Evolutionary conservation across 2,888 invertebrate species (phyloP).

Genomic region (Vanessa cardui): DNA sequence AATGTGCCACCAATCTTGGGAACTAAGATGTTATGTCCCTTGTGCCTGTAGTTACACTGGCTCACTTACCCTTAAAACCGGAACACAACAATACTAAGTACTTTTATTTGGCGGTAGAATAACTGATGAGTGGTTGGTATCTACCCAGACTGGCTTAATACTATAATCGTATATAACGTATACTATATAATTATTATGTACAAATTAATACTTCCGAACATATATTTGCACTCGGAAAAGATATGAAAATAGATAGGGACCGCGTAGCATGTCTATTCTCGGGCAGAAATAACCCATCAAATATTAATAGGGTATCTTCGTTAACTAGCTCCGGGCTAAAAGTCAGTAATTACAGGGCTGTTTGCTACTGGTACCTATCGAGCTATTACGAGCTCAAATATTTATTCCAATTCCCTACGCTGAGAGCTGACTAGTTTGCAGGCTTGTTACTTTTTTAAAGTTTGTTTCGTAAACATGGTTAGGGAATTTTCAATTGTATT

Average conservation of each 20-base stretch:
- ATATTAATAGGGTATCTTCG: conserved; percentile 35
- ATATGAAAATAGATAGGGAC: conserved; percentile 1
- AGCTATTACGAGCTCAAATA: conserved; percentile 38
- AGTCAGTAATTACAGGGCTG: conserved; percentile 28
- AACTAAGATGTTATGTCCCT: too few species aligned
- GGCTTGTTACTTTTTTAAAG: conserved; percentile 4
- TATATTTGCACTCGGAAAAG: not conserved
- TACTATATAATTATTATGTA: too few species aligned
- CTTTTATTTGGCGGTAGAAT: too few species aligned
- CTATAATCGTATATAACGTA: too few species aligned
- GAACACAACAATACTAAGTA: too few species aligned
- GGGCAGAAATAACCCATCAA: conserved; percentile 35
- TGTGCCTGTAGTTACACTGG: too few species aligned
- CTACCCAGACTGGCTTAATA: too few species aligned
- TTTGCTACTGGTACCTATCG: conserved; percentile 11
- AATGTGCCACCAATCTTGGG: too few species aligned
- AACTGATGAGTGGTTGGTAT: too few species aligned
- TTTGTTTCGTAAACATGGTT: conserved; percentile 7
- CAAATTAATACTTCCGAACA: not conserved
- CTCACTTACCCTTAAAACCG: too few species aligned
- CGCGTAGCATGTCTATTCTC: conserved; percentile 6
- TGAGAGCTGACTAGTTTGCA: conserved; percentile 1
- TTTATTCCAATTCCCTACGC: conserved; percentile 21
- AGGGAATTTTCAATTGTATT: conserved; percentile 1
- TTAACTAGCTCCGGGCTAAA: conserved; percentile 21